Evolutionary conservation across 2,797 vertebrate genomes (phyloP), one percentile per base, ranked within the genome.

Genomic region (Sebastes umbrosus): DNA sequence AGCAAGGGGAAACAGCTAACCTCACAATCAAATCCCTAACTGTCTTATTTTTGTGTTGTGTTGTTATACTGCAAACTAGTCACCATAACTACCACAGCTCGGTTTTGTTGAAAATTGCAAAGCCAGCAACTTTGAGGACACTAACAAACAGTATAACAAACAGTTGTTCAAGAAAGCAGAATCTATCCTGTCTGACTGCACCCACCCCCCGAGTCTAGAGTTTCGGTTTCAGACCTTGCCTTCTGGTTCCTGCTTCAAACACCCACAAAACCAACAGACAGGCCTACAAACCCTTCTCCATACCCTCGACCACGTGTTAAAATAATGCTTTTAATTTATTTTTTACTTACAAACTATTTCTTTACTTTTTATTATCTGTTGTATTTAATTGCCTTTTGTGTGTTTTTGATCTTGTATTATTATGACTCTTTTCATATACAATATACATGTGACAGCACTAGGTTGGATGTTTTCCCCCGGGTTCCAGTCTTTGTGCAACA

Each of bases 241-340:
- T 54, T 54, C 20, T 54, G 20, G 50, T 54, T 54, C 20, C 50
- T 54, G 50, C 50, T 54, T 54, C 50, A 54, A 54, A 54, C 3
- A 54, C 50, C 20, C 50, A 54, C 50, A 54, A 54, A 54, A 54
- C 50, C 20, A 22, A 54, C 50, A n/a, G 50, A 54, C 20, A 54
- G 20, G 4, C 20, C 50, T 0, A 16, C 20, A n/a, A n/a, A 54
- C 2, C 0, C 9, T 50, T 0, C 18, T 50, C 16, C 18, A 50
- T 50, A 50, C 46, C 46, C 8, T 50, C 46, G 3, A 50, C 46
- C 43, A 50, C 2, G 3, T 46, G 18, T 50, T 50, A 0, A 20
- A 50, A 50, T 50, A 50, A 50, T 50, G 46, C 16, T 50, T 50
- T 50, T 50, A 20, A 50, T 50, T 50, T 20, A 50, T 50, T 50